Evolutionary conservation across 2,888 invertebrate genomes (phyloP), one percentile per base, ranked within the genome.

Genomic region (Buathra laborator): DNA sequence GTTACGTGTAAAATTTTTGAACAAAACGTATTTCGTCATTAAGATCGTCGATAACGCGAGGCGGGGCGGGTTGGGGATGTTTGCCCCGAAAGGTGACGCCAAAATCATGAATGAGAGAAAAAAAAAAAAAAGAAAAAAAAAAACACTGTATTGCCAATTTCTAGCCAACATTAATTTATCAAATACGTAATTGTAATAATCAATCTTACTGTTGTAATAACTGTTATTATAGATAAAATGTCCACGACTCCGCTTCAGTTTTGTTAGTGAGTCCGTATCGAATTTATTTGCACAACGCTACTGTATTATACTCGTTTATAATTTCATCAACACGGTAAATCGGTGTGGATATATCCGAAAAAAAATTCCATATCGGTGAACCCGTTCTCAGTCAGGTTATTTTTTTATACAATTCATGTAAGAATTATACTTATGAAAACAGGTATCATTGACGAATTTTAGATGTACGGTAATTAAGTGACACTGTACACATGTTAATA

Each of bases 401-500:
- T 89, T 88, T 86, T 84, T 88, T 86, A 88, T 84, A 83, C 85
- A 83, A 83, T 85, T 81, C 70, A 83, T 51, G 72, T 84, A 83
- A 82, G 64, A 68, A 83, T 81, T 84, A 81, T 84, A 87, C 51
- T 75, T 24, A 79, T 14, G 37, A 24, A 77, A 43, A 51, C 66
- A 56, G 53, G 29, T 64, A 56, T 84, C 67, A 74, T 80, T 37
- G 70, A 80, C 67, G 71, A 84, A 79, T 77, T 74, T 44, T 72
- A 68, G 68, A 51, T 6, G 70, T 75, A 78, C 53, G 46, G 32
- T 75, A 67, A 68, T 43, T 29, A 67, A 85, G 81, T 56, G 66
- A 84, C 62, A 70, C 67, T 88, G 89, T 89, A 89, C 88, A 88
- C 88, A 86, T 88, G 89, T 89, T 86, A 82, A 88, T 89, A 86